These are phyloP conservation scores for Anastrepha ludens DNA, from an alignment of 1,140 invertebrate species.

Conservation along the genomic window DNA sequence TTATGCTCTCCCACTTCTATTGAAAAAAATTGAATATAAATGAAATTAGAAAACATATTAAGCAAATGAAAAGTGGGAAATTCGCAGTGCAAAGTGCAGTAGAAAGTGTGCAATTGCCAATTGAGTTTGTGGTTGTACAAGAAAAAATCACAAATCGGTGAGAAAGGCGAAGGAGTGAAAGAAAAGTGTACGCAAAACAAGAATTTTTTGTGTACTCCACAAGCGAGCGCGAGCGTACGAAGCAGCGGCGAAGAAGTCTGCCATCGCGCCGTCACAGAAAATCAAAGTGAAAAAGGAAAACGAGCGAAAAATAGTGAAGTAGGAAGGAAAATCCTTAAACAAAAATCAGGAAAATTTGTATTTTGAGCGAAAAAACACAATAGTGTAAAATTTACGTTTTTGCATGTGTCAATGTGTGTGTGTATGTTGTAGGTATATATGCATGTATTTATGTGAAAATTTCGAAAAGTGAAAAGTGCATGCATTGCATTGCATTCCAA, in stretches of 20 bases:
- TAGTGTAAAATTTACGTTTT: conserved; percentile 30
- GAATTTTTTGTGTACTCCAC: conserved; percentile 50
- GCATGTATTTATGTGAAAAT: background rate
- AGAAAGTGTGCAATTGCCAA: background rate
- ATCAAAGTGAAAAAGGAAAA: conserved; percentile 39
- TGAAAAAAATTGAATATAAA: background rate
- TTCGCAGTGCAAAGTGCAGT: background rate
- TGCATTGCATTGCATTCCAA: conserved; percentile 35
- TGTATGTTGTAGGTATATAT: background rate
- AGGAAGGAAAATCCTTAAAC: conserved; percentile 37
- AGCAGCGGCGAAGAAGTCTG: conserved; percentile 29
- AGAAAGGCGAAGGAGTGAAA: conserved; percentile 27
- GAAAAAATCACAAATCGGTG: conserved; percentile 37
- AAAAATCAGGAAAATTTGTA: conserved; percentile 14
- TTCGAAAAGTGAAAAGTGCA: conserved; percentile 40
- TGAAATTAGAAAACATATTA: background rate
- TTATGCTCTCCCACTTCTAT: background rate
- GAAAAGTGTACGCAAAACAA: conserved; percentile 51
- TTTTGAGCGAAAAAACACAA: background rate
- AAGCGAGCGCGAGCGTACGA: conserved; percentile 34
- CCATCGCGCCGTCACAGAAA: conserved; percentile 34
- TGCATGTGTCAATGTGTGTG: background rate
- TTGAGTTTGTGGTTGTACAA: background rate
- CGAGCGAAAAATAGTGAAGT: conserved; percentile 22
- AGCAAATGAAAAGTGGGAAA: background rate